A percentile compares a stretch with the other conserved stretches of the same genome.
These are phyloP conservation scores for Stichodactyla mertensii DNA, from an alignment of 64 coral and sea anemone species.

Conservation along the genomic window DNA sequence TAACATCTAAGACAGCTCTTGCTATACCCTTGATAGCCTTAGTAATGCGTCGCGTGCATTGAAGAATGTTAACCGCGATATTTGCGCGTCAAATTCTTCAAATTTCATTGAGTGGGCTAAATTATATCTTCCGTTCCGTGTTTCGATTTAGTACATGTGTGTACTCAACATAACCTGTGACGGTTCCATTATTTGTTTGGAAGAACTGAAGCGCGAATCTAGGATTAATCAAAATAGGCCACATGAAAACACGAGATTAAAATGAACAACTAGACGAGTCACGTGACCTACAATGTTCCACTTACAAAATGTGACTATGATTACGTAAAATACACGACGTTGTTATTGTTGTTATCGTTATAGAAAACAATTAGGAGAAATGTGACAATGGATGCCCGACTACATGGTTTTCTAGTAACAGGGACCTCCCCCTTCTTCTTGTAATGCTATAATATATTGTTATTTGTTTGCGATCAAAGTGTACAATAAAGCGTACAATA, in stretches of 20 bases:
- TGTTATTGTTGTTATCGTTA: too few species aligned
- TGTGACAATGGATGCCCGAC: background rate
- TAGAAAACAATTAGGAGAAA: background rate
- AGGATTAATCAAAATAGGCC: background rate
- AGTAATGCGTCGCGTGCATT: background rate
- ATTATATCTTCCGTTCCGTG: background rate
- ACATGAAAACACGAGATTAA: background rate
- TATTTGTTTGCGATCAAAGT: background rate
- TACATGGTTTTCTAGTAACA: background rate
- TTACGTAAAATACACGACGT: too few species aligned
- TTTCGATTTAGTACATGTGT: slow-evolving; percentile 1
- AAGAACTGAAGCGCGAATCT: slow-evolving; percentile 3
- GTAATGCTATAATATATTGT: background rate
- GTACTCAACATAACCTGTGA: background rate
- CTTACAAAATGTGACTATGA: background rate
- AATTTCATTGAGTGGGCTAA: background rate
- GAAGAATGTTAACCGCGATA: slow-evolving; percentile 5
- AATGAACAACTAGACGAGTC: background rate
- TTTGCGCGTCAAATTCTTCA: background rate
- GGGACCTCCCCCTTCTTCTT: background rate
- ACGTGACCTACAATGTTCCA: background rate
- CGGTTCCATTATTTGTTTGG: background rate
- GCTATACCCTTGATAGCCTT: background rate
- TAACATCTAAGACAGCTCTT: background rate
- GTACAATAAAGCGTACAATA: background rate